Conservation (phyloP, 2,797 vertebrate genomes). For the Mormyrops boulengeri region DNA sequence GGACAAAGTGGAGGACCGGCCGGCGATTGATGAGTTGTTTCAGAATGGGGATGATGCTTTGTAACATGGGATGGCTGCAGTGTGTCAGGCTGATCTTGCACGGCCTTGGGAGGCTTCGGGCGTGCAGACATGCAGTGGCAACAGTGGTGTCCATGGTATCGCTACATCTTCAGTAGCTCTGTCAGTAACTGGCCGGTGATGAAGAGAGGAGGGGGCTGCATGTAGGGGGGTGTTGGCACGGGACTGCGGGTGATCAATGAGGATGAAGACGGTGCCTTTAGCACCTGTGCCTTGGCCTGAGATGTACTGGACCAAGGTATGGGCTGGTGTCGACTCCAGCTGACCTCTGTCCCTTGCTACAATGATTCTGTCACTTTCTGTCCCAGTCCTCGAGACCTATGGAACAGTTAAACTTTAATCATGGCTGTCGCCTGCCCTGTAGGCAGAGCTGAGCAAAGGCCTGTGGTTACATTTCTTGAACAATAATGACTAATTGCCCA, state of each 20-base stretch:
- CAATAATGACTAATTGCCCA: neutral
- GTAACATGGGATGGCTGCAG: neutral
- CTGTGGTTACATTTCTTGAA: neutral
- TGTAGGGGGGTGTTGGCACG: neutral
- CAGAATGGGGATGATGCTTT: neutral
- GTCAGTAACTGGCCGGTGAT: neutral
- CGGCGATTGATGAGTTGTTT: neutral
- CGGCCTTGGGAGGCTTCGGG: neutral
- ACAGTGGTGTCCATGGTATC: neutral
- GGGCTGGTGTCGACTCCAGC: neutral
- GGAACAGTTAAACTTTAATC: neutral
- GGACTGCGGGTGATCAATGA: neutral
- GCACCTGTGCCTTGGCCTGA: neutral
- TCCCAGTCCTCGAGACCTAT: neutral
- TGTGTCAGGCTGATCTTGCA: neutral
- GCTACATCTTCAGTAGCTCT: neutral
- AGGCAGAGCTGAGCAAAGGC: neutral
- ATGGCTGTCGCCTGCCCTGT: neutral
- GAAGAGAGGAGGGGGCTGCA: neutral
- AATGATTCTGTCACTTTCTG: neutral
- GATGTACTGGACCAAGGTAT: neutral
- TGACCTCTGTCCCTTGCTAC: neutral
- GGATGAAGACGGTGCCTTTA: neutral
- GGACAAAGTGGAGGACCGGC: neutral
- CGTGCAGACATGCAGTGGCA: neutral